Evolutionary conservation across 37 sponge, comb jelly and placozoan genomes (phyloP), one percentile per base, ranked within the genome.

Genomic region (Chondrosia reniformis): DNA sequence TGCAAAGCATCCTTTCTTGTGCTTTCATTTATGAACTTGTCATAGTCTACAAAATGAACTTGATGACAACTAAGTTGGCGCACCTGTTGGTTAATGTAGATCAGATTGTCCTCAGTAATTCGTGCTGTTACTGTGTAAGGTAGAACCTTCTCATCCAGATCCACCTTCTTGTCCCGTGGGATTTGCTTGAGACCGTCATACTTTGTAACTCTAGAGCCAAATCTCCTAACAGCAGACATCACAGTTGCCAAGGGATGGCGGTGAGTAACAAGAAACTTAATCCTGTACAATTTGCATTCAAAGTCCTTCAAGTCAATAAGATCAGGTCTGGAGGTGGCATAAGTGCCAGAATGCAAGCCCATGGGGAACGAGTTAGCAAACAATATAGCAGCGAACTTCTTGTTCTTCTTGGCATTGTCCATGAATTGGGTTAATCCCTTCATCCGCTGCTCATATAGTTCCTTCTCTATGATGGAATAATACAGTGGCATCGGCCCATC

Each of bases 211-310:
- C 42, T 17, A 4, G n/a, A n/a, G 40, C 72, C 72, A 69, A 39
- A 69, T 69, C 72, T 69, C 9, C 72, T 69, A 31, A 69, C 41
- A 40, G 72, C 36, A 21, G 72, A 69, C 42, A 39, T 69, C n/a
- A 69, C 72, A 69, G 72, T 44, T 7, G 43, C 22, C 22, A 69
- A 34, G 36, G 72, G 72, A 40, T 69, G 72, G 7, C 72, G 72
- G 32, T 39, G 32, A 34, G 43, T 6, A 21, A 69, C 72, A 69
- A 69, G 40, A 69, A 69, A 34, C 36, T 69, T 69, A 31, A 69
- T 21, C 43, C 72, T 34, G 43, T 69, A 69, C 72, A 69, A 69
- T 7, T 34, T 40, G 43, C 72, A 69, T 21, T 69, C 72, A 40
- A 40, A 69, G 72, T 69, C 22, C 72, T 69, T 69, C 36, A 69